Base-by-base conservation (phyloP, 2,797 vertebrate genomes). In the Spea hammondii region DNA sequence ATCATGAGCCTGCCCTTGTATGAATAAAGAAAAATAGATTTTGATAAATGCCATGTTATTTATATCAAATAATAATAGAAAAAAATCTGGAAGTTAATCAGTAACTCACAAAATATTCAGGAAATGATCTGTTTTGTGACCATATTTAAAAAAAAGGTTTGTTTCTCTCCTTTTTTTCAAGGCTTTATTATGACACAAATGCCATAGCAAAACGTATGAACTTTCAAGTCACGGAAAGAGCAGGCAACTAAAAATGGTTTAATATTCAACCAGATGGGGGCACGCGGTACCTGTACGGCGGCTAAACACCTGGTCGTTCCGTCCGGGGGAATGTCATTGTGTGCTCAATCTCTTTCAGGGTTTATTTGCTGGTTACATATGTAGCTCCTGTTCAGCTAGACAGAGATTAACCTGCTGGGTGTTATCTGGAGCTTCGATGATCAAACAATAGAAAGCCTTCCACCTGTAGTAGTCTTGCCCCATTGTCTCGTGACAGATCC, bases 381-480 rank as follows among this genome's bases (percentile, higher is more conserved):
- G 53, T 59, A 72, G 48, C 68, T 68, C 13, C 74, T 68, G 65
- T 68, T 68, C 74, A 77, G 66, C 47, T 70, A 77, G 57, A 64
- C 59, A n/a, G 69, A 70, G 67, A 60, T 77, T 50, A 60, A 60
- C 51, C 65, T 13, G 65, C 4, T 48, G 9, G 13, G 11, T 53
- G 6, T 69, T 69, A 69, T 69, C 67, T 53, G 4, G 7, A 1
- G 45, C 76, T 70, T 32, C 77, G 57, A 44, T 49, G 46, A 13
- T 59, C 6, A 72, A 50, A 78, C 77, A 78, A 78, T 78, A 65
- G 70, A 50, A 57, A 49, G 50, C 60, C 70, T 65, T 72, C 70
- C 47, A 14, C 32, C 14, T 44, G 14, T 72, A 62, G 5, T 64
- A 32, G 32, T 3, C 32, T 1, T 32, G 76, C 17, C 32, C 59